These are phyloP conservation scores for Eustalomyia histrio DNA, from an alignment of 2,888 invertebrate species.

Conservation along the genomic window DNA sequence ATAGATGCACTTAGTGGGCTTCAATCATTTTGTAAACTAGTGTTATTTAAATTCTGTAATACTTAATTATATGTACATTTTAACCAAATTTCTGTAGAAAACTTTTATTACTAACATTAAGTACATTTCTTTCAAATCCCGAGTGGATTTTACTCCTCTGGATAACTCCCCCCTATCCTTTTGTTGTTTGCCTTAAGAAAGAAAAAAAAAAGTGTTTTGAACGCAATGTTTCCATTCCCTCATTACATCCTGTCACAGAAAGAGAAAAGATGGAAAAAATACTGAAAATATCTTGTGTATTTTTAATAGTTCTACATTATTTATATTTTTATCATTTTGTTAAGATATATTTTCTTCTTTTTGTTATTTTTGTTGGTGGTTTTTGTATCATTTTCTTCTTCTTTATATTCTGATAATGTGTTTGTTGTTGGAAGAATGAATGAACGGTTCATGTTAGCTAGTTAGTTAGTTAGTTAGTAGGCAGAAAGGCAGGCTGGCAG, in stretches of 20 bases:
- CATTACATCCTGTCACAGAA: slow-evolving; percentile 12
- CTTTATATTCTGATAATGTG: neutral
- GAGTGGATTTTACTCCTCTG: neutral
- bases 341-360: slow-evolving; percentile 9
- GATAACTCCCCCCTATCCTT: neutral
- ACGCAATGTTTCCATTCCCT: neutral
- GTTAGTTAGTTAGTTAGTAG: too few species aligned
- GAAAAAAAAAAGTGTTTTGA: neutral
- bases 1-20: too few species aligned
- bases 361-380: slow-evolving; percentile 6
- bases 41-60: too few species aligned
- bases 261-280: neutral
- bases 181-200: neutral
- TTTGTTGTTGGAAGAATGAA: neutral
- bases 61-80: too few species aligned
- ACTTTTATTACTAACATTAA: too few species aligned
- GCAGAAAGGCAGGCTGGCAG: too few species aligned
- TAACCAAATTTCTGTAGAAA: too few species aligned
- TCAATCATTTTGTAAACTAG: too few species aligned
- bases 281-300: slow-evolving; percentile 2
- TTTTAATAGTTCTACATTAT: slow-evolving; percentile 38
- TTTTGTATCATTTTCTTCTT: neutral
- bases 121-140: neutral
- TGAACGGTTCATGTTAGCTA: too few species aligned
- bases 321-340: slow-evolving; percentile 29